These are phyloP conservation scores for Deilephila elpenor DNA, from an alignment of 2,888 invertebrate species.

Conservation along the genomic window DNA sequence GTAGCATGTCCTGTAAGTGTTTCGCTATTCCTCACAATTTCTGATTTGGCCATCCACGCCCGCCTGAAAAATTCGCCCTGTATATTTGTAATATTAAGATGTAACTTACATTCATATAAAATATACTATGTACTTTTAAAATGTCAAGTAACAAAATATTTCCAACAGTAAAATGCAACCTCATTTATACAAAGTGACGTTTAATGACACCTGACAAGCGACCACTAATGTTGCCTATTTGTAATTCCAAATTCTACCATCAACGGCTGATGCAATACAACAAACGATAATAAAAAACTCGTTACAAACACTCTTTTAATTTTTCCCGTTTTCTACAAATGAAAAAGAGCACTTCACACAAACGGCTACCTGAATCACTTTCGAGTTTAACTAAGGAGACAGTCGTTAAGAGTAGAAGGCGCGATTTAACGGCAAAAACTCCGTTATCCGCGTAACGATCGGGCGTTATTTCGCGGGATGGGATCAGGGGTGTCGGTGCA, in stretches of 20 bases:
- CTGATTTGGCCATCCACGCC: too few relatives aligned
- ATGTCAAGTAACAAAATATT: too few relatives aligned
- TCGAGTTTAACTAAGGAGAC: slow-evolving; percentile 70
- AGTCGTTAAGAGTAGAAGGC: slow-evolving; percentile 69
- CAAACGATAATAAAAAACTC: slow-evolving; percentile 66
- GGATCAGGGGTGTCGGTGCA: slow-evolving; percentile 32
- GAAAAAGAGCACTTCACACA: slow-evolving; percentile 72
- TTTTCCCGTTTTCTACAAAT: slow-evolving; percentile 60
- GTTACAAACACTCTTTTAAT: slow-evolving; percentile 55
- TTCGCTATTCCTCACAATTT: too few relatives aligned
- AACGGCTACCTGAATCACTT: slow-evolving; percentile 80
- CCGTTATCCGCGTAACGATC: slow-evolving; percentile 77
- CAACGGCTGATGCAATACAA: slow-evolving; percentile 37
- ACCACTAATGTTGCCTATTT: slow-evolving; percentile 25
- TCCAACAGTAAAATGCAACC: too few relatives aligned
- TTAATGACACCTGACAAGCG: slow-evolving; percentile 18
- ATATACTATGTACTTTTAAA: too few relatives aligned
- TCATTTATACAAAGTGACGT: neutral
- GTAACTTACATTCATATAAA: too few relatives aligned
- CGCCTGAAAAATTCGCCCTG: too few relatives aligned
- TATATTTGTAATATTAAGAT: too few relatives aligned
- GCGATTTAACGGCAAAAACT: slow-evolving; percentile 78
- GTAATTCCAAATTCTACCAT: neutral
- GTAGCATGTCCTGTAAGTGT: too few relatives aligned
- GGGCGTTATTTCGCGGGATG: slow-evolving; percentile 65